These are phyloP conservation scores for Leptoteleia sp. DNA, from an alignment of 1,140 invertebrate species.

Conservation along the genomic window DNA sequence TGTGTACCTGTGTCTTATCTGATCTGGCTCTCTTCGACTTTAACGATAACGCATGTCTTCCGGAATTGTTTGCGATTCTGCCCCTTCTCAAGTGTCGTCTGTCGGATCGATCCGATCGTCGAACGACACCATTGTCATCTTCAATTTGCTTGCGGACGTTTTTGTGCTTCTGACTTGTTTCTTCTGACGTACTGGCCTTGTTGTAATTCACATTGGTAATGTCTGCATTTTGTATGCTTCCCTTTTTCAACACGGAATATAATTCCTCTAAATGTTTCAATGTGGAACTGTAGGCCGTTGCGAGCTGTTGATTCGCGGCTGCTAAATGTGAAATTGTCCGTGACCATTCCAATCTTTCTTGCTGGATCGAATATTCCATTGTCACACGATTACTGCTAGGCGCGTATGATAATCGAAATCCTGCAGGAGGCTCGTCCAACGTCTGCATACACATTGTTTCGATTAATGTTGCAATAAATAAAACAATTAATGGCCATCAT, in stretches of 20 bases:
- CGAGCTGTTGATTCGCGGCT: constrained; percentile 76
- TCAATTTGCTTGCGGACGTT: neutral
- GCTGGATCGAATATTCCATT: constrained; percentile 52
- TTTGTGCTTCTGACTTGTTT: neutral
- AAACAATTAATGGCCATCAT: too few species aligned
- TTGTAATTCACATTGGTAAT: constrained; percentile 6
- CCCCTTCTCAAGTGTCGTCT: constrained; percentile 20
- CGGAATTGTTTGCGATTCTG: neutral
- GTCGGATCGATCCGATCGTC: constrained; percentile 3
- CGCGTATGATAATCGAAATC: constrained; percentile 35
- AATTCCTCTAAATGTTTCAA: constrained; percentile 73
- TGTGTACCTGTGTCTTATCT: constrained; percentile 27
- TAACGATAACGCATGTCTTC: neutral
- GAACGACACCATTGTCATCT: constrained; percentile 5
- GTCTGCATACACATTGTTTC: constrained; percentile 12
- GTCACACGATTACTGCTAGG: constrained; percentile 46
- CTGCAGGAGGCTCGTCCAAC: constrained; percentile 23
- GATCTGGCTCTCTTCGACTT: constrained; percentile 26
- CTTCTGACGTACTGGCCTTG: neutral
- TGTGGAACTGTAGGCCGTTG: constrained; percentile 71
- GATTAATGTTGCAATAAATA: neutral
- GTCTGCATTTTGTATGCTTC: constrained; percentile 31
- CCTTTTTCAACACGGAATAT: constrained; percentile 70
- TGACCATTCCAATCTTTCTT: constrained; percentile 69
- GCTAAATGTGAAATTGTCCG: constrained; percentile 75